Evolutionary conservation across 2,888 invertebrate genomes (phyloP).

Genomic region (Myopa testacea): DNA sequence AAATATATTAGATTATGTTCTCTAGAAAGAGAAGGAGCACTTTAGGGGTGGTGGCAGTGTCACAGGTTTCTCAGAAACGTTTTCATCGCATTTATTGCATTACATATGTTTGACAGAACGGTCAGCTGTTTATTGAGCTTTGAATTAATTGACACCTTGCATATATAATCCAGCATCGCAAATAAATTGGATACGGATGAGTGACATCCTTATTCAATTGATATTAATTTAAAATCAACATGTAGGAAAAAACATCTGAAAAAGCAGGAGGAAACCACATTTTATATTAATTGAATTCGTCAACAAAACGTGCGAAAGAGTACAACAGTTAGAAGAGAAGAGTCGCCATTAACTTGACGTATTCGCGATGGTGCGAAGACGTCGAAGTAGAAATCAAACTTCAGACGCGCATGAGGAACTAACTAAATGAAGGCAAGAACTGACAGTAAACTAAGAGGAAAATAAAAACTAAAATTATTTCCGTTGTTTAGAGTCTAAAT

Average conservation of each 20-base stretch:
- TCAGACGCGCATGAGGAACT: no score
- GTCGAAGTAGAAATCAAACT: not conserved
- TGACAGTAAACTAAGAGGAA: not conserved
- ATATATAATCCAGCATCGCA: no score
- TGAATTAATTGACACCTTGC: no score
- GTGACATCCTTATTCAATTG: constrained; percentile 30
- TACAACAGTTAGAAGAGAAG: not conserved
- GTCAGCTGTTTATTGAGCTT: no score
- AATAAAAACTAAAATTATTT: constrained; percentile 16
- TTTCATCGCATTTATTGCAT: no score
- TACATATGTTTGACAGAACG: no score
- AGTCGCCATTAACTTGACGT: not conserved
- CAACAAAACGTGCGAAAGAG: constrained; percentile 14
- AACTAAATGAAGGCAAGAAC: not conserved
- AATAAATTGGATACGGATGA: no score
- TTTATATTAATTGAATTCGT: constrained; percentile 32
- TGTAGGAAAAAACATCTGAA: not conserved
- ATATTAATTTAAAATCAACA: constrained; percentile 3
- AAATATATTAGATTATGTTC: not conserved
- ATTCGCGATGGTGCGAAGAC: not conserved
- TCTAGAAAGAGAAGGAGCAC: no score
- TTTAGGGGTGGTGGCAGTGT: no score
- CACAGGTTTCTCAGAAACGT: no score
- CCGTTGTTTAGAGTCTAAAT: constrained; percentile 27
- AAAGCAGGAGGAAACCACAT: constrained; percentile 7